Evolutionary conservation across 2,113 vertebrate genomes (phyloP), one percentile per base, ranked within the genome.

Genomic region (Macaca nemestrina): DNA sequence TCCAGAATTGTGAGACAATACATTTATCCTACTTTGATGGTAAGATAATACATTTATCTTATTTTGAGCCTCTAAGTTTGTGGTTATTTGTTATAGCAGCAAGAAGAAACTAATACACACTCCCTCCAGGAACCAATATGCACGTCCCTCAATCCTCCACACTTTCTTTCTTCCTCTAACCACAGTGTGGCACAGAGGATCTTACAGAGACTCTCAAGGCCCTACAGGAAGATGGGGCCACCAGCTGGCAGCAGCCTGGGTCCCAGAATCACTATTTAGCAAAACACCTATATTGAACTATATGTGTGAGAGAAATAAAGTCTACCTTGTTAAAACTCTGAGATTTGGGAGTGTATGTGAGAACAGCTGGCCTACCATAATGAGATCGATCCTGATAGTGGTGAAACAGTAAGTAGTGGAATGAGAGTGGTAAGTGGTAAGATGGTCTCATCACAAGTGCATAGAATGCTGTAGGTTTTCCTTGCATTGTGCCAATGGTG

Each of bases 61-160:
- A 18, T 61, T 75, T 80, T 94, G 76, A 80, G 93, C n/a, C 73
- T 83, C 79, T 32, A 78, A 27, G 20, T 45, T 57, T 93, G 32
- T 64, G 50, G 17, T 38, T 72, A 59, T 43, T 90, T 76, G 6
- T 93, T 94, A 70, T 4, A 72, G 76, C 40, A 84, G 23, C 57
- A 88, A 25, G 27, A 61, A 38, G 22, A 90, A 90, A 82, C 38
- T 1, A 82, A 35, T 35, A 90, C 3, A 27, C 32, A 30, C 4
- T 93, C 3, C 2, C 59, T 87, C 25, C 4, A 87, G 50, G 35
- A 88, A 91, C 9, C 35, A 27, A 43, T 6, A 25, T 20, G 25
- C 70, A 35, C 2, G 4, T 67, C 23, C 12, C 11, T 38, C 4
- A 67, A 18, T 22, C 16, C 35, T 85, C 43, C 0, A 35, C 8